Evolutionary conservation across 2,888 invertebrate species (phyloP).

Genomic region (Ctenicera cuprea): DNA sequence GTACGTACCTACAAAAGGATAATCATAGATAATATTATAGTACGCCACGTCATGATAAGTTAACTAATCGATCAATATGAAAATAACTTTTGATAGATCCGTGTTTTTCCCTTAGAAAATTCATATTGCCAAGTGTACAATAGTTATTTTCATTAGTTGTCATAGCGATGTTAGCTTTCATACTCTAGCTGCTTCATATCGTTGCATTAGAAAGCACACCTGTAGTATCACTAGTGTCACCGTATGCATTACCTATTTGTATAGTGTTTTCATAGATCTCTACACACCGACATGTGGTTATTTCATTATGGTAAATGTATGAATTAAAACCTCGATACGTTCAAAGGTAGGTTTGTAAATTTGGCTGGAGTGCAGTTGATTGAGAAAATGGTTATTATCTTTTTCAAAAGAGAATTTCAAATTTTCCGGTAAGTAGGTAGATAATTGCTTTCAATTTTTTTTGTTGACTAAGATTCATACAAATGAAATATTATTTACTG

Average conservation of each 20-base stretch:
- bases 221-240: background rate
- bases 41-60: constrained; percentile 43
- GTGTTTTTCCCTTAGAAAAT: constrained; percentile 10
- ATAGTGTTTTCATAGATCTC: background rate
- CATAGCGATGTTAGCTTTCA: constrained; percentile 52
- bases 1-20: background rate
- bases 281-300: background rate
- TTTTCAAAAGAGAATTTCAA: too few relatives aligned
- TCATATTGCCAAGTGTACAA: constrained; percentile 22
- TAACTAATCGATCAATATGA: constrained; percentile 45
- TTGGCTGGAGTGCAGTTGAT: too few relatives aligned
- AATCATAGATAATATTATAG: constrained; percentile 12
- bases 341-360: too few relatives aligned
- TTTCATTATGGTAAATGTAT: too few relatives aligned
- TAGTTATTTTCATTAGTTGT: constrained; percentile 51
- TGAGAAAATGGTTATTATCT: too few relatives aligned
- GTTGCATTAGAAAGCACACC: constrained; percentile 34
- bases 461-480: too few relatives aligned
- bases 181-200: constrained; percentile 39
- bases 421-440: too few relatives aligned
- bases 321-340: too few relatives aligned
- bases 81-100: constrained; percentile 47
- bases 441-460: too few relatives aligned
- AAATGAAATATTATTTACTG: too few relatives aligned
- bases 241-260: background rate